Percentiles rank a stretch among this genome's conserved stretches.
Evolutionary conservation across 2,113 vertebrate genomes (phyloP).

Genomic region (Nerophis lumbriciformis): DNA sequence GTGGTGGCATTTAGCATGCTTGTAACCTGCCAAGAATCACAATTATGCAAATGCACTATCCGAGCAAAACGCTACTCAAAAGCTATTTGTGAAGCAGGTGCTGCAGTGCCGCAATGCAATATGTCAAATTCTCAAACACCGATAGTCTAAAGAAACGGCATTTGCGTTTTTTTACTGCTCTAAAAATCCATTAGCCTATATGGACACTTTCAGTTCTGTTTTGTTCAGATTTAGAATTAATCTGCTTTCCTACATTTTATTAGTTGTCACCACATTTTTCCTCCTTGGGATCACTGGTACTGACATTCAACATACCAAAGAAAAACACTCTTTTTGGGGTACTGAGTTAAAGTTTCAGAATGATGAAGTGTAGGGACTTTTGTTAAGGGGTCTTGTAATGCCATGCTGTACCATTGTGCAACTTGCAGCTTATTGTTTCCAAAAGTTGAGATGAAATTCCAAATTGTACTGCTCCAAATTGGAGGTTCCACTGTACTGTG

Average conservation of each 20-base stretch:
- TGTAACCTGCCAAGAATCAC: not conserved
- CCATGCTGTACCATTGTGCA: not conserved
- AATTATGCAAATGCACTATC: conserved; percentile 16
- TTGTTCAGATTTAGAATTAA: not conserved
- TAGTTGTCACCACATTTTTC: not conserved
- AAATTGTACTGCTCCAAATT: not conserved
- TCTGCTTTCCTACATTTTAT: not conserved
- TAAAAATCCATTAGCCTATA: not conserved
- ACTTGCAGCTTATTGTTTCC: not conserved
- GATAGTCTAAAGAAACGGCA: conserved; percentile 20
- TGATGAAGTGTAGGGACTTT: not conserved
- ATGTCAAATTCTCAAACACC: conserved; percentile 10
- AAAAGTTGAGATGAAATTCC: not conserved
- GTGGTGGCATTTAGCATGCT: not conserved
- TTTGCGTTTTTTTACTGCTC: conserved; percentile 17
- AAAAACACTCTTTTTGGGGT: not conserved
- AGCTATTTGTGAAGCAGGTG: conserved; percentile 18
- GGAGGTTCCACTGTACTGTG: not conserved
- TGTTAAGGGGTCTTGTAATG: not conserved
- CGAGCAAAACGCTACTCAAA: conserved; percentile 21
- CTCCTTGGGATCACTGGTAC: not conserved
- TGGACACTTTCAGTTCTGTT: no score
- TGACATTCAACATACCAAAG: not conserved
- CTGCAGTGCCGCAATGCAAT: conserved; percentile 6
- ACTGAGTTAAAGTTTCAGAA: not conserved